These are phyloP conservation scores for Lithophane socia DNA, from an alignment of 2,888 invertebrate species.

Conservation along the genomic window DNA sequence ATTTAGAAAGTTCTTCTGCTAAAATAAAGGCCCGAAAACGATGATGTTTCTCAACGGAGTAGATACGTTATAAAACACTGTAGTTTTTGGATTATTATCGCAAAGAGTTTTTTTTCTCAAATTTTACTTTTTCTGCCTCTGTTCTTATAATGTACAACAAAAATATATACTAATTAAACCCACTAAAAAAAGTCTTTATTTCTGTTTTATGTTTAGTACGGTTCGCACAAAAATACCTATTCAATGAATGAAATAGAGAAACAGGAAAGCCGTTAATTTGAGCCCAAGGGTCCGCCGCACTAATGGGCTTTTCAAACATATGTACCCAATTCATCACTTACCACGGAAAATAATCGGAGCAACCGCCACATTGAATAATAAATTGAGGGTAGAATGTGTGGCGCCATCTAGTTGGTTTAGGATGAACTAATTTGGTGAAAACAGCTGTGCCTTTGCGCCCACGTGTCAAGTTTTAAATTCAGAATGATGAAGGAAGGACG, in stretches of 20 bases:
- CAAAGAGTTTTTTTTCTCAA: too few species aligned
- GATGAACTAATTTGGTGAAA: conserved; percentile 40
- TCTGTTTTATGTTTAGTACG: conserved; percentile 1
- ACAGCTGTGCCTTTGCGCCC: conserved; percentile 8
- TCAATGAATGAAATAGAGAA: conserved; percentile 37
- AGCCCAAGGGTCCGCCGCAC: conserved; percentile 45
- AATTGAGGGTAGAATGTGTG: conserved; percentile 32
- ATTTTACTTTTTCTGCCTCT: too few species aligned
- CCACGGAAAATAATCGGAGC: conserved; percentile 56
- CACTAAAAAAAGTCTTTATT: neutral
- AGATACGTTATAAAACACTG: too few species aligned
- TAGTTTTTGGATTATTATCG: too few species aligned
- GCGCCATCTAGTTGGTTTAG: conserved; percentile 51
- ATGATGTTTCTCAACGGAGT: too few species aligned
- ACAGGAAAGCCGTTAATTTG: conserved; percentile 55
- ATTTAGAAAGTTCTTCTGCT: too few species aligned
- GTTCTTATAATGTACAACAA: too few species aligned
- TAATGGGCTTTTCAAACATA: conserved; percentile 64
- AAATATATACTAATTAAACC: neutral
- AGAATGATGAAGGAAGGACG: neutral
- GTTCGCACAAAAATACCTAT: conserved; percentile 35
- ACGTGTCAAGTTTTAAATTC: neutral
- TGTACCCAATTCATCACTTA: conserved; percentile 61
- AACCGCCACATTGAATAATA: conserved; percentile 56
- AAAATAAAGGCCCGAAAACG: too few species aligned